Evolutionary conservation across 1,140 invertebrate genomes (phyloP), one percentile per base, ranked within the genome.

Genomic region (Listronotus bonariensis): DNA sequence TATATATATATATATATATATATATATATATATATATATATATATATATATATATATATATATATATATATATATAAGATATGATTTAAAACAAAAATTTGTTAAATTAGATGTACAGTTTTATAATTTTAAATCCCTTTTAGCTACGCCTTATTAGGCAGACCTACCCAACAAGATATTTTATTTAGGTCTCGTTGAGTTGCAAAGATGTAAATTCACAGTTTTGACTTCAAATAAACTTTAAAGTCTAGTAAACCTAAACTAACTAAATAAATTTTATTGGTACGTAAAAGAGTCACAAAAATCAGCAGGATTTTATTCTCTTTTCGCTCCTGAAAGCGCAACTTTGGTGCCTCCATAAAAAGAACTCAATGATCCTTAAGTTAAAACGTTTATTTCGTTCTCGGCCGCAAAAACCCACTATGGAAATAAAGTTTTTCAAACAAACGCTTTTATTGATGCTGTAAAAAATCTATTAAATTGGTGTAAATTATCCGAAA

Each of bases 311-410:
- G 40, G 40, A 55, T 55, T 40, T 55, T 42, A 42, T 41, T 32
- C 52, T 8, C 14, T 55, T 55, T 55, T 12, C 52, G 36, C 52
- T 20, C 26, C 18, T 18, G 48, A 15, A 9, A n/a, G 15, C 52
- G 8, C 40, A 55, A 55, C 52, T 26, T 55, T 14, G 31, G 15
- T 55, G 55, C 40, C 40, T 43, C 26, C 55, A 57, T 57, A 57
- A 57, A 57, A 57, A 46, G 38, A 57, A 57, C 40, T 57, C 55
- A 57, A 57, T 57, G 55, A 45, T 57, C 15, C 55, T 57, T 26
- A 45, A 57, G 40, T 57, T 57, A 57, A 57, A 57, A 57, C 55
- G 55, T 57, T 57, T 57, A 57, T 57, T 57, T 45, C 40, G n/a
- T 32, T 32, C 26, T 45, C 18, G 55, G 18, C 55, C 55, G 41